Conservation (phyloP, 2,797 vertebrate genomes). For the Limnodromus scolopaceus region DNA sequence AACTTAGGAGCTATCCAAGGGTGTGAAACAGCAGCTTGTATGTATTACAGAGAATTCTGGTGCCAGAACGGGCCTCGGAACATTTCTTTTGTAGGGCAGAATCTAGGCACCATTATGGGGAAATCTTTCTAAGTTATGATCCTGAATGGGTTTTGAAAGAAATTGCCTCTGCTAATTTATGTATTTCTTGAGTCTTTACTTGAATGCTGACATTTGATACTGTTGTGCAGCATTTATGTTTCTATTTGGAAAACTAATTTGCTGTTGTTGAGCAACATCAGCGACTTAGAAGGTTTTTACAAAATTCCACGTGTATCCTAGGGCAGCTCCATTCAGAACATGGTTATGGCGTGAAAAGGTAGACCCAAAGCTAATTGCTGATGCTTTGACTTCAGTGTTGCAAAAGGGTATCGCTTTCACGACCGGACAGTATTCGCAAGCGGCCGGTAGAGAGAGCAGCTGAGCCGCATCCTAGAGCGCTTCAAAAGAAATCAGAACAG, state of each 20-base stretch:
- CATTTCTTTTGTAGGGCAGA: neutral
- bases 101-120: neutral
- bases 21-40: neutral
- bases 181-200: neutral
- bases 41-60: neutral
- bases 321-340: neutral
- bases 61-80: neutral
- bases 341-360: neutral
- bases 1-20: neutral
- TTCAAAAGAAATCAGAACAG: neutral
- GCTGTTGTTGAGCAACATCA: neutral
- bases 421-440: neutral
- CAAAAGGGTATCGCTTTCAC: neutral
- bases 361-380: neutral
- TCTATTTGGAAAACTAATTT: neutral
- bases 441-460: conserved; percentile 73
- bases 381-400: neutral
- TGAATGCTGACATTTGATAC: neutral
- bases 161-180: neutral
- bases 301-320: neutral
- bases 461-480: neutral
- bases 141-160: neutral
- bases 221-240: neutral
- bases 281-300: neutral
- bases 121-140: neutral